Conservation (phyloP, 92 coral and sea anemone genomes). For the Actinernus sp. region DNA sequence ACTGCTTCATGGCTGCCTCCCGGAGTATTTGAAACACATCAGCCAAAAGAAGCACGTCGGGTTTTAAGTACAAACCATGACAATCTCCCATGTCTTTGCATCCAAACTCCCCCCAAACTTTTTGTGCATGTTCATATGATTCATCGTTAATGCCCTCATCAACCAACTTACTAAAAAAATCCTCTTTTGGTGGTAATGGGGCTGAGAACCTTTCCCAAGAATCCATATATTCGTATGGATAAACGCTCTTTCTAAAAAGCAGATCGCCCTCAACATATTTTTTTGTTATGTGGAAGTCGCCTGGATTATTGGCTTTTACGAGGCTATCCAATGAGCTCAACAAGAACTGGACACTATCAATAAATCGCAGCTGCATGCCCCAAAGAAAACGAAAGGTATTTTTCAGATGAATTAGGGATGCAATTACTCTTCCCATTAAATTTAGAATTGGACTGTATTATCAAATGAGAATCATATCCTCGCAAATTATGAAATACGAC, state of each 20-base stretch:
- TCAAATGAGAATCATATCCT: slow-evolving; percentile 10
- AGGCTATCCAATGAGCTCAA: slow-evolving; percentile 1
- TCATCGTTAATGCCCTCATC: slow-evolving; percentile 7
- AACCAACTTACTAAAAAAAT: background rate
- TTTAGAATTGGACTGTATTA: background rate
- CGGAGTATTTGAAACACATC: slow-evolving; percentile 32
- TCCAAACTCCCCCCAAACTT: background rate
- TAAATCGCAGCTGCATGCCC: slow-evolving; percentile 12
- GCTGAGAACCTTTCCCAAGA: background rate
- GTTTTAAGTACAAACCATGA: background rate
- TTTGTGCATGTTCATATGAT: slow-evolving; percentile 18
- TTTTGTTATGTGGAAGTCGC: background rate
- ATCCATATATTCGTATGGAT: slow-evolving; percentile 33
- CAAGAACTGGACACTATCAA: slow-evolving; percentile 17
- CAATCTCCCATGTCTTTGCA: slow-evolving; percentile 31
- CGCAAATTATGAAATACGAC: no score
- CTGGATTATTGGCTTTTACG: background rate
- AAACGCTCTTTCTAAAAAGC: slow-evolving; percentile 6
- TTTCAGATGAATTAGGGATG: slow-evolving; percentile 16
- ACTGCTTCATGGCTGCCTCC: no score
- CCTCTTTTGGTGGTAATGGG: slow-evolving; percentile 12
- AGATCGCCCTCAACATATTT: background rate
- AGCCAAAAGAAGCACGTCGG: slow-evolving; percentile 4
- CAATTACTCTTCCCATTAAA: slow-evolving; percentile 1
- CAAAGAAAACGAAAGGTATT: slow-evolving; percentile 1